Evolutionary conservation across 2,888 invertebrate species (phyloP), one percentile per base, ranked within the genome.

Genomic region (Microplitis manilae): DNA sequence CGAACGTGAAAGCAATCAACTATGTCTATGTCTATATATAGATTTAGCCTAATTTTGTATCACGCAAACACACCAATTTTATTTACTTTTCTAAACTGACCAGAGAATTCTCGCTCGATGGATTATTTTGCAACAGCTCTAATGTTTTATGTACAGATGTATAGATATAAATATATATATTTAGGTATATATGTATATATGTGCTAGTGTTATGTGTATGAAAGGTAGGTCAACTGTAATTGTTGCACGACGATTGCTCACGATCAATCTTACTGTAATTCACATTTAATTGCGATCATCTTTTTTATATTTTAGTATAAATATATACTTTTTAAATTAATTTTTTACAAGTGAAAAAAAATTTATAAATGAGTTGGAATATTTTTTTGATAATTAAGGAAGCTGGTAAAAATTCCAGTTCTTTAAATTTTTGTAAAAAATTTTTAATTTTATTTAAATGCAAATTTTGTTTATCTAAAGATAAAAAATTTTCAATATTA

Each of bases 1-100:
- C 71, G 71, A 71, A 71, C 6, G 13, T 39, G 50, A 68, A 50
- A 79, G 79, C 80, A 76, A 79, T 50, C 50, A 50, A 76, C 80
- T 30, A 30, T 30, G 30, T 78, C 75, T 78, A 81, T 79, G 80
- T 74, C 83, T 82, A 77, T 84, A 82, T 83, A 84, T 79, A 83
- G 83, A 79, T 81, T 83, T 83, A 84, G 81, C 84, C 83, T 83
- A 84, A 84, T 84, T 84, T 84, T 82, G 75, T 64, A 76, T 79
- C 83, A 77, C 77, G 83, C 79, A 82, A 80, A 50, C 50, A 50
- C 50, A 50, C 50, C 50, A 50, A 50, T 50, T 50, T 50, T 13
- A 50, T 50, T 50, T 50, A 68, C 68, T 68, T 68, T 41, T 60
- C 74, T 67, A 60, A 64, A 61, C 38, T 38, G n/a, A 39, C 13